A percentile compares a stretch with the other conserved stretches of the same genome.
Conservation (phyloP, 2,888 invertebrate genomes). For the Taphrorychus bicolor region DNA sequence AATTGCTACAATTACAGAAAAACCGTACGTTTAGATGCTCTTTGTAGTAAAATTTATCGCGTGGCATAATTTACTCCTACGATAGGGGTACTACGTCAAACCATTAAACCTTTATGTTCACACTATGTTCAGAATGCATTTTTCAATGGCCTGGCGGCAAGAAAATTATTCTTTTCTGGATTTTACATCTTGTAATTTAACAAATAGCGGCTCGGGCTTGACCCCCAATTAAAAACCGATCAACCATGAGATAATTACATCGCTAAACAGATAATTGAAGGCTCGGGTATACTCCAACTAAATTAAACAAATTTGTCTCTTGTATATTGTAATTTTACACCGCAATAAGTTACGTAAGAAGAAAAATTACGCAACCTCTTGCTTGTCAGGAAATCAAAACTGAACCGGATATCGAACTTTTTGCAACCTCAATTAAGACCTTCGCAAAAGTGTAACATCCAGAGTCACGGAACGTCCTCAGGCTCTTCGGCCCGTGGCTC, state of each 20-base stretch:
- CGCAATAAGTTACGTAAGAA: too few relatives aligned
- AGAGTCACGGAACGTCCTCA: conserved; percentile 21
- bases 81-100: background rate
- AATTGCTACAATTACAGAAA: conserved; percentile 32
- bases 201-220: background rate
- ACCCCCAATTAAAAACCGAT: background rate
- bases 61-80: background rate
- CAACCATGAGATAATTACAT: background rate
- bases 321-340: background rate
- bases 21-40: conserved; percentile 20
- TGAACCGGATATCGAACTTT: background rate
- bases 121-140: background rate
- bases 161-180: background rate
- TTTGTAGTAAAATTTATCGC: conserved; percentile 13
- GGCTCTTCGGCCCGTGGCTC: conserved; percentile 32
- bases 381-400: background rate
- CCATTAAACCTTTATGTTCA: background rate
- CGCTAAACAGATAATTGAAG: conserved; percentile 2
- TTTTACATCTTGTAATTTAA: background rate
- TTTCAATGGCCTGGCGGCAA: background rate
- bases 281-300: background rate
- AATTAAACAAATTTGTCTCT: background rate
- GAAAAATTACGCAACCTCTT: too few relatives aligned
- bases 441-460: conserved; percentile 35
- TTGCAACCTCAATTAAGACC: conserved; percentile 9